These are phyloP conservation scores for Cyclophora albipunctata DNA, from an alignment of 2,888 invertebrate species.

Conservation along the genomic window DNA sequence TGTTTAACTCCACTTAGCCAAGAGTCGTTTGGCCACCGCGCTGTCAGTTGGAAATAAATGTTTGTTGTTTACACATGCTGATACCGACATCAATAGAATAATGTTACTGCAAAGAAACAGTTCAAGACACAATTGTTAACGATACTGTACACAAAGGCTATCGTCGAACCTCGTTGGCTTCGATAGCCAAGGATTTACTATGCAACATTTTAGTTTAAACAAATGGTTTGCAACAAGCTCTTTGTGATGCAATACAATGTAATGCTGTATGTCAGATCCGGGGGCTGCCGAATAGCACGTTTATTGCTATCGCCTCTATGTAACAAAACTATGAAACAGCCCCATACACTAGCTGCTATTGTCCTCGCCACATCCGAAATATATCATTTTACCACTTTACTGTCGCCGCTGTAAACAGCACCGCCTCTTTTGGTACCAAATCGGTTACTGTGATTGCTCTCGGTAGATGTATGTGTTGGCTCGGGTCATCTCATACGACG, in stretches of 20 bases:
- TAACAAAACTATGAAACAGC: conserved; percentile 38
- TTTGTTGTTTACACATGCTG: too few species aligned
- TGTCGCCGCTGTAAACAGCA: conserved; percentile 38
- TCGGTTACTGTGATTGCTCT: conserved; percentile 31
- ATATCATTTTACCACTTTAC: conserved; percentile 49
- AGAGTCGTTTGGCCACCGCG: too few species aligned
- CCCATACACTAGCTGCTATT: conserved; percentile 34
- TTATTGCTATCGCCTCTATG: conserved; percentile 38
- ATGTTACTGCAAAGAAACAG: too few species aligned
- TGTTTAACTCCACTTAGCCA: too few species aligned
- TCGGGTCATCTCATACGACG: conserved; percentile 14
- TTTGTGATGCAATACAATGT: conserved; percentile 11
- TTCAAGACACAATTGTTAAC: too few species aligned
- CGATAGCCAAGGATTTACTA: neutral
- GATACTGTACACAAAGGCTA: too few species aligned
- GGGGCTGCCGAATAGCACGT: conserved; percentile 30
- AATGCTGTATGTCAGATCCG: conserved; percentile 18
- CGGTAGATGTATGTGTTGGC: conserved; percentile 32
- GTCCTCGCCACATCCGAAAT: conserved; percentile 32
- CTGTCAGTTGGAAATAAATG: too few species aligned
- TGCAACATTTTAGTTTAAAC: conserved; percentile 1
- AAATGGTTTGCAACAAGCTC: conserved; percentile 5
- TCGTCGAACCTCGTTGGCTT: neutral
- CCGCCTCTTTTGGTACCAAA: conserved; percentile 32
- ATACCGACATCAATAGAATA: too few species aligned